These are phyloP conservation scores for Machimus atricapillus DNA, from an alignment of 2,888 invertebrate genomes.

Conservation along the genomic window DNA sequence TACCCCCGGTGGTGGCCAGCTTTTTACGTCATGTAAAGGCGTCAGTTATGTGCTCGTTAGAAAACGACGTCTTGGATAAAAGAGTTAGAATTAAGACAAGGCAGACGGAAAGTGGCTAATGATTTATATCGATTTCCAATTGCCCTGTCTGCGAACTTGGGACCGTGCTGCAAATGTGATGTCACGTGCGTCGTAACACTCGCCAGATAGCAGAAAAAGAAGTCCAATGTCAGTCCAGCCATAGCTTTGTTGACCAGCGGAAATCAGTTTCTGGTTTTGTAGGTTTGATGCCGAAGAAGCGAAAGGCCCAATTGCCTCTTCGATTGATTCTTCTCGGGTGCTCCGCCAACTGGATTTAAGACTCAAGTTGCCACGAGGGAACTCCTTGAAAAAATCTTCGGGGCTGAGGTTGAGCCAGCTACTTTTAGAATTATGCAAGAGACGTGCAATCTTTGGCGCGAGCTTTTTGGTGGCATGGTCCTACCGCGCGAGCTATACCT, in stretches of 20 bases:
- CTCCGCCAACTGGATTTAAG: not conserved
- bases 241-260: not conserved
- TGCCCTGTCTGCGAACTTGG: not conserved
- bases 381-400: not conserved
- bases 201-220: not conserved
- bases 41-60: not conserved
- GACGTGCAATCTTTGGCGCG: not conserved
- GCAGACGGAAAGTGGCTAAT: not conserved
- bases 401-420: not conserved
- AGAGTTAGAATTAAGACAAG: not conserved
- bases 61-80: not conserved
- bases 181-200: not conserved
- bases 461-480: not conserved
- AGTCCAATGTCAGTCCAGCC: not conserved
- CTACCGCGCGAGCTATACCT: slow-evolving; percentile 54
- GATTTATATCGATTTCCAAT: not conserved
- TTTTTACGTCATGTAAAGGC: not conserved
- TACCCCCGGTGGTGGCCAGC: not conserved
- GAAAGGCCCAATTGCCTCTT: not conserved
- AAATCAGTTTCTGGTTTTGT: not conserved
- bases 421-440: slow-evolving; percentile 10
- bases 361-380: not conserved
- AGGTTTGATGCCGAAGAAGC: not conserved
- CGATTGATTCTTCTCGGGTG: not conserved
- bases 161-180: not conserved